A percentile compares a stretch with the other conserved stretches of the same genome.
These are phyloP conservation scores for Tetrao urogallus DNA, from an alignment of 2,113 vertebrate species.

Conservation along the genomic window DNA sequence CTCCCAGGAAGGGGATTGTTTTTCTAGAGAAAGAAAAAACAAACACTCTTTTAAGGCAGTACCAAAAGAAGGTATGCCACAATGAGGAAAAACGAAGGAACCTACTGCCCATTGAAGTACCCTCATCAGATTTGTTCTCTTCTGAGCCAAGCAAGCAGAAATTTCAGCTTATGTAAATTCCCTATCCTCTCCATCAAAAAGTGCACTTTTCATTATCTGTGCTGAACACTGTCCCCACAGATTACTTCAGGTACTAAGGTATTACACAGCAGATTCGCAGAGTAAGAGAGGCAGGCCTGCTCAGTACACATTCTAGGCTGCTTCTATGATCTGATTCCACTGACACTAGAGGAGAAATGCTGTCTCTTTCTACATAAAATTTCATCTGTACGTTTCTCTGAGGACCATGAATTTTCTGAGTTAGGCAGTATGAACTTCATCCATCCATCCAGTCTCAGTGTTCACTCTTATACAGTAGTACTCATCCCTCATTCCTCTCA, in stretches of 20 bases:
- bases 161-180: not conserved
- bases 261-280: not conserved
- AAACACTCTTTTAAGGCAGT: not conserved
- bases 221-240: not conserved
- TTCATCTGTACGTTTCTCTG: not conserved
- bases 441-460: not conserved
- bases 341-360: not conserved
- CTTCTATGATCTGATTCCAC: not conserved
- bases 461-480: not conserved
- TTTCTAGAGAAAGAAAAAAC: not conserved
- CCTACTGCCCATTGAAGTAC: not conserved
- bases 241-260: no score
- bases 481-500: not conserved
- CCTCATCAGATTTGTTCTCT: not conserved
- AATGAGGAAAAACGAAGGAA: not conserved
- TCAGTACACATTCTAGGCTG: rapidly evolving
- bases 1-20: not conserved
- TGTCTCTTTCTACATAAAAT: rapidly evolving
- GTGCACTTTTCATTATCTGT: rapidly evolving
- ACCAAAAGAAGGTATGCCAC: not conserved
- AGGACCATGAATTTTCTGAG: not conserved
- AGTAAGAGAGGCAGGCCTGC: not conserved
- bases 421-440: not conserved
- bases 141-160: not conserved
- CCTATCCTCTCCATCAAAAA: not conserved